Evolutionary conservation across 1,140 invertebrate genomes (phyloP).

Genomic region (Amyelois transitella): DNA sequence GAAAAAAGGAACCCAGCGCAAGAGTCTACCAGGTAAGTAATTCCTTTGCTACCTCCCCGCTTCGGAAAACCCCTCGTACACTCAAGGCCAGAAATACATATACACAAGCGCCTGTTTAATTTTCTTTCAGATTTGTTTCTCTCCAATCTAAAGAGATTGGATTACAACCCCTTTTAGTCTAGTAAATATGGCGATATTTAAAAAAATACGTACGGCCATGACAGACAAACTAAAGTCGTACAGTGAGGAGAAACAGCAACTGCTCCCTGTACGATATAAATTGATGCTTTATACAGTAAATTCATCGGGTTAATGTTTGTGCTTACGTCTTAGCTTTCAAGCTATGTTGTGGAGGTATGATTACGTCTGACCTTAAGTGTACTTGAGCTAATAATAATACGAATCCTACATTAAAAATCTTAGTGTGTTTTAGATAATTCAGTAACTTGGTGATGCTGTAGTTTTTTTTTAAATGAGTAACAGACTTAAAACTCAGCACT

Average conservation of each 20-base stretch:
- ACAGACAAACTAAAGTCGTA: too few species aligned
- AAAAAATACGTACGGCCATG: too few species aligned
- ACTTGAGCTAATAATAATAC: constrained; percentile 7
- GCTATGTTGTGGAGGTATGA: constrained; percentile 19
- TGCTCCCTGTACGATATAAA: too few species aligned
- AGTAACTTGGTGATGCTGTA: constrained; percentile 3
- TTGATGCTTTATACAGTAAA: constrained; percentile 10
- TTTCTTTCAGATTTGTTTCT: too few species aligned
- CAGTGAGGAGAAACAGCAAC: too few species aligned
- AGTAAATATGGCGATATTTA: too few species aligned
- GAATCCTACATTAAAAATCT: neutral
- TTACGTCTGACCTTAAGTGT: constrained; percentile 33
- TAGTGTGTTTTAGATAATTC: neutral
- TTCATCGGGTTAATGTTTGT: constrained; percentile 12
- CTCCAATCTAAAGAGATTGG: too few species aligned
- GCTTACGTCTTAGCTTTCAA: constrained; percentile 22
- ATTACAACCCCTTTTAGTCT: too few species aligned
- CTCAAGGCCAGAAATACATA: constrained; percentile 20
- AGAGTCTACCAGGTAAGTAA: constrained; percentile 88
- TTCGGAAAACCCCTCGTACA: constrained; percentile 36
- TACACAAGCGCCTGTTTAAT: neutral
- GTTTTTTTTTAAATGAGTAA: neutral
- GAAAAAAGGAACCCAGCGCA: constrained; percentile 80
- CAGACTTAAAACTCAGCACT: neutral
- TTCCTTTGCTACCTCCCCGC: constrained; percentile 57